These are phyloP conservation scores for Phasia obesa DNA, from an alignment of 2,888 invertebrate species.

Conservation along the genomic window DNA sequence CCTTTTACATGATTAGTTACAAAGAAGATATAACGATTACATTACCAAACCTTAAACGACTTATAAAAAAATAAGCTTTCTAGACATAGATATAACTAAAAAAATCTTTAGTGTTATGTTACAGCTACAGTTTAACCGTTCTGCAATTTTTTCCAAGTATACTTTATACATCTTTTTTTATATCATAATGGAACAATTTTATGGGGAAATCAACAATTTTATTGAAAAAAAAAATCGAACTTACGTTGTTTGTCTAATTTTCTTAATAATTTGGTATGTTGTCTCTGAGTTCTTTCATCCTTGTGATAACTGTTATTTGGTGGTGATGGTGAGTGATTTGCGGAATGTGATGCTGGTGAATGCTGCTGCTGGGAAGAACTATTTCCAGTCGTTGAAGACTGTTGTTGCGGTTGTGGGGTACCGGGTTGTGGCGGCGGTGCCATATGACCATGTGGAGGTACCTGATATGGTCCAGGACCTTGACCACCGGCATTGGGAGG, in stretches of 20 bases:
- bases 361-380: conserved; percentile 75
- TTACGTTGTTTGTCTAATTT: conserved; percentile 88
- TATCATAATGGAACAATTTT: too few relatives aligned
- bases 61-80: too few relatives aligned
- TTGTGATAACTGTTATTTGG: conserved; percentile 87
- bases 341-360: conserved; percentile 84
- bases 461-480: conserved; percentile 78
- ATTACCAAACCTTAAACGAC: too few relatives aligned
- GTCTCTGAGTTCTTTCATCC: conserved; percentile 90
- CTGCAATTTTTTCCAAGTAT: too few relatives aligned
- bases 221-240: conserved; percentile 70
- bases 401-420: conserved; percentile 72
- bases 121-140: too few relatives aligned
- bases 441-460: conserved; percentile 80
- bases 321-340: conserved; percentile 86
- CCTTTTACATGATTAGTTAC: too few relatives aligned
- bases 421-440: conserved; percentile 76
- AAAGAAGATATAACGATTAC: too few relatives aligned
- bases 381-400: conserved; percentile 50
- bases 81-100: too few relatives aligned
- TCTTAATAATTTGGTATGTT: conserved; percentile 89
- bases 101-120: too few relatives aligned
- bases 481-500: conserved; percentile 83
- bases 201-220: too few relatives aligned
- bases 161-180: too few relatives aligned